Evolutionary conservation across 2,888 invertebrate species (phyloP).

Genomic region (Syrista parreyssii): DNA sequence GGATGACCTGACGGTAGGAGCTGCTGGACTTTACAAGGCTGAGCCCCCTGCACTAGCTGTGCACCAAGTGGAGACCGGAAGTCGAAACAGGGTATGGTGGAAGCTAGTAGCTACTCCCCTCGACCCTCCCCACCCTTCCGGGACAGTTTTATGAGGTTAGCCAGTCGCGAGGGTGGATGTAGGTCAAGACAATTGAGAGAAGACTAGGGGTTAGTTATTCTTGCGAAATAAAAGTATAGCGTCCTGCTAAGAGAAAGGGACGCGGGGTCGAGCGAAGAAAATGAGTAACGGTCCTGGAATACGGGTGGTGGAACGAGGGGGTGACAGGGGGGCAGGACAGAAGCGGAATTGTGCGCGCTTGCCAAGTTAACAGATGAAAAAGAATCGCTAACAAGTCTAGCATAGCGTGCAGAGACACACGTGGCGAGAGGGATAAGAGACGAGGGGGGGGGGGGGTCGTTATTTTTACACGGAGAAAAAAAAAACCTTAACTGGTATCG

Average conservation of each 20-base stretch:
- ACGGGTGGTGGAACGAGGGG: no score
- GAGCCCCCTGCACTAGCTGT: constrained; percentile 7
- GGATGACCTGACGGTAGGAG: no score
- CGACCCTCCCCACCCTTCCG: constrained; percentile 4
- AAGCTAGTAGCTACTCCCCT: background rate
- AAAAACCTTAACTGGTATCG: no score
- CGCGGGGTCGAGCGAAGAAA: constrained; percentile 32
- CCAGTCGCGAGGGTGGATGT: constrained; percentile 23
- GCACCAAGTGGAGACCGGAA: constrained; percentile 11
- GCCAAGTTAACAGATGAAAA: no score
- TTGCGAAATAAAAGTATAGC: constrained; percentile 24
- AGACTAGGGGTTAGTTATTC: constrained; percentile 12
- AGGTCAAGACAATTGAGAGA: constrained; percentile 32
- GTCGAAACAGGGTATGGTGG: constrained; percentile 1
- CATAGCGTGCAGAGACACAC: no score
- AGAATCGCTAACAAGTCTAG: no score
- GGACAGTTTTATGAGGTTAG: constrained; percentile 25
- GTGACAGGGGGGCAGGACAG: no score
- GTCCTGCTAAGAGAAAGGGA: constrained; percentile 24
- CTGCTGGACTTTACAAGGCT: background rate
- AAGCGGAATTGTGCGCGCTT: no score
- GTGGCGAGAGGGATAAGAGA: no score
- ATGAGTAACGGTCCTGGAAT: no score
- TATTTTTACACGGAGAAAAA: no score
- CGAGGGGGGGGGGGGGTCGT: no score